These are phyloP conservation scores for Cyclargus thomasi DNA, from an alignment of 1,140 invertebrate genomes.

Conservation along the genomic window DNA sequence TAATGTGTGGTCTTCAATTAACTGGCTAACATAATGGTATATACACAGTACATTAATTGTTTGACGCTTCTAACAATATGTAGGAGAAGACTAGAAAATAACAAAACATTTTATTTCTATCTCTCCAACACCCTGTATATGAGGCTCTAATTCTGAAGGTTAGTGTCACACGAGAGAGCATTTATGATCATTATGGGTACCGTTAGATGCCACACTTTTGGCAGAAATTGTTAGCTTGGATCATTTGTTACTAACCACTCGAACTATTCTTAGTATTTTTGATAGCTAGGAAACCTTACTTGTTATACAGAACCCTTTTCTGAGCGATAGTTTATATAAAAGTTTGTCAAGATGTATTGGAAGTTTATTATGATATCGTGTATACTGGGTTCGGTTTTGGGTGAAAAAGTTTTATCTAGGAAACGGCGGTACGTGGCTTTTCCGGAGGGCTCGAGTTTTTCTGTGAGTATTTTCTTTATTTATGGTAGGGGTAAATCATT, in stretches of 20 bases:
- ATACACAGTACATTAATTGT: too few relatives aligned
- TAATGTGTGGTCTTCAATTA: too few relatives aligned
- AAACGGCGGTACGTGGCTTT: conserved; percentile 81
- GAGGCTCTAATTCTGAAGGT: conserved; percentile 19
- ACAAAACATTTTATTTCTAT: too few relatives aligned
- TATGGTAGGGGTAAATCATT: background rate
- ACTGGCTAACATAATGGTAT: too few relatives aligned
- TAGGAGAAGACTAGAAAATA: too few relatives aligned
- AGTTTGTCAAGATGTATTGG: background rate
- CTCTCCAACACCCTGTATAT: too few relatives aligned
- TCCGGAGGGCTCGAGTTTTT: conserved; percentile 83
- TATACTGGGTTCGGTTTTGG: conserved; percentile 16
- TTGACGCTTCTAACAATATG: too few relatives aligned
- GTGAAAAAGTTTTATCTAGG: conserved; percentile 64
- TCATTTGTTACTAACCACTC: background rate
- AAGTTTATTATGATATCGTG: conserved; percentile 17
- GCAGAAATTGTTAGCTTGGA: conserved; percentile 19
- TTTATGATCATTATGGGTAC: conserved; percentile 25
- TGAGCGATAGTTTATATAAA: too few relatives aligned
- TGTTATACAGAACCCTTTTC: too few relatives aligned
- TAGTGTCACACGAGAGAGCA: conserved; percentile 4
- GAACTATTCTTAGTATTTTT: conserved; percentile 18
- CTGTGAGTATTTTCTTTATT: conserved; percentile 72
- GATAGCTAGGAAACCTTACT: too few relatives aligned
- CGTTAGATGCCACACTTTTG: conserved; percentile 25